These are phyloP conservation scores for Tachycineta bicolor DNA, from an alignment of 2,113 vertebrate species.

Conservation along the genomic window DNA sequence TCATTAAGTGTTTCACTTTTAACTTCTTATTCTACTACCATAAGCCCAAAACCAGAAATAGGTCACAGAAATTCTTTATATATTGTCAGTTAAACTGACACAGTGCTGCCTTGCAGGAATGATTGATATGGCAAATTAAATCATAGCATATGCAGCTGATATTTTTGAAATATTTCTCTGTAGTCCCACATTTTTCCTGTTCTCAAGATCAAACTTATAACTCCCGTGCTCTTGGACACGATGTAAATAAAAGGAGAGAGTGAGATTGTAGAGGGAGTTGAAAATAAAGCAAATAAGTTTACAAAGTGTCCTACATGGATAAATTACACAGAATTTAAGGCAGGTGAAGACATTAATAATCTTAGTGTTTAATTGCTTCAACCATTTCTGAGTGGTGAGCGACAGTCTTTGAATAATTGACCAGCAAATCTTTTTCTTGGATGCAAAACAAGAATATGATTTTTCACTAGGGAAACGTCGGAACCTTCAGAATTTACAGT, in stretches of 20 bases:
- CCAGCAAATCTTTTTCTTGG: not conserved
- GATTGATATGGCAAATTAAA: not conserved
- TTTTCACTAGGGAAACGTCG: not conserved
- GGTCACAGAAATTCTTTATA: not conserved
- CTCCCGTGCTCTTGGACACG: not conserved
- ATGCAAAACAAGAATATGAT: not conserved
- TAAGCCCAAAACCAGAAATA: not conserved
- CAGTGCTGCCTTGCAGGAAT: not conserved
- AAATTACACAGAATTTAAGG: not conserved
- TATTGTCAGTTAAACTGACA: not conserved
- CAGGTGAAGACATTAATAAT: not conserved
- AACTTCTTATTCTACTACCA: not conserved
- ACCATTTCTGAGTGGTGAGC: not conserved
- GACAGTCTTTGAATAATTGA: not conserved
- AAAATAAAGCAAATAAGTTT: not conserved
- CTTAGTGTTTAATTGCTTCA: not conserved
- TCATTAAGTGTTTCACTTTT: not conserved
- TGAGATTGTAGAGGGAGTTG: not conserved
- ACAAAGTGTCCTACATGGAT: not conserved
- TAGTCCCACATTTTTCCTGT: not conserved
- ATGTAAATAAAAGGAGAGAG: not conserved
- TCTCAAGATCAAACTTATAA: not conserved
- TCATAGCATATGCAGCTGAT: not conserved
- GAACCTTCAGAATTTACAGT: not conserved
- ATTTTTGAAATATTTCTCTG: not conserved